A percentile compares a stretch with the other conserved stretches of the same genome.
Conservation (phyloP, 2,113 vertebrate species). For the pig (Sus scrofa) region T2T-Sscrofa CM000819.6:104339501-104340000, state of each 20-base stretch:
- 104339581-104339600: not conserved
- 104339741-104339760: not conserved
- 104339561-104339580: not conserved
- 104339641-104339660: not conserved
- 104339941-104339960: not conserved
- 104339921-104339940: too few species aligned
- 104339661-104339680: not conserved
- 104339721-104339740: not conserved
- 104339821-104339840: not conserved
- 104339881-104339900: not conserved
- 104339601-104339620: not conserved
- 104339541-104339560: not conserved
- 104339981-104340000: not conserved
- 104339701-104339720: not conserved
- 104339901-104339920: fast-evolving
- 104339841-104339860: not conserved
- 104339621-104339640: not conserved
- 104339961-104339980: not conserved
- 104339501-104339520: not conserved
- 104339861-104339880: not conserved
- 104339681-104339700: not conserved
- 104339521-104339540: not conserved
- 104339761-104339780: not conserved
- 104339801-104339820: not conserved
- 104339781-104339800: not conserved